Conservation (phyloP, 1,140 invertebrate species). For the Bombus confusus region DNA sequence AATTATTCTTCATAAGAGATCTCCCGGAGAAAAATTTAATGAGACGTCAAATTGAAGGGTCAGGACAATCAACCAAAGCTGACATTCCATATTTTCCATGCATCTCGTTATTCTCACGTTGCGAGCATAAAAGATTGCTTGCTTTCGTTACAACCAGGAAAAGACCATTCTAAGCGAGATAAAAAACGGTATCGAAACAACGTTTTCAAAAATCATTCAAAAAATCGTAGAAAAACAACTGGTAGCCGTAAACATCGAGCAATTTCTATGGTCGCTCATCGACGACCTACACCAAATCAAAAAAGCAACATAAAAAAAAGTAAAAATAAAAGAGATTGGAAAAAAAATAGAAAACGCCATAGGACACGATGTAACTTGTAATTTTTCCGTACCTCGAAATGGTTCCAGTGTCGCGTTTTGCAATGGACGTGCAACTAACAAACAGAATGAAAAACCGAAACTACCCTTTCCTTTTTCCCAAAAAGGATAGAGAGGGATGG, state of each 20-base stretch:
- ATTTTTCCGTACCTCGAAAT: slow-evolving; percentile 26
- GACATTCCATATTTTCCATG: neutral
- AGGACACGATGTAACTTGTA: neutral
- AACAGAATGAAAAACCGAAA: neutral
- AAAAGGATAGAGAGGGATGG: neutral
- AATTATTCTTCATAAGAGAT: neutral
- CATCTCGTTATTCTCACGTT: neutral
- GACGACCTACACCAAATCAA: neutral
- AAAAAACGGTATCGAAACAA: neutral
- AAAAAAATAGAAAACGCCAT: neutral
- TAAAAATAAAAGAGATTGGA: too few species aligned
- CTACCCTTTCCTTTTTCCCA: neutral
- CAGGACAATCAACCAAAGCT: neutral
- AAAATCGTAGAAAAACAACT: neutral
- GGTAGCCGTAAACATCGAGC: neutral
- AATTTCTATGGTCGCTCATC: neutral
- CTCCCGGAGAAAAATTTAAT: neutral
- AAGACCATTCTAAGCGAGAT: too few species aligned
- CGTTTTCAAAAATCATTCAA: neutral
- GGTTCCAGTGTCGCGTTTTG: neutral
- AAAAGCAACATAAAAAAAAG: neutral
- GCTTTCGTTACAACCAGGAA: too few species aligned
- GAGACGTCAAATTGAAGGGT: neutral
- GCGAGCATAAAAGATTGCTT: neutral
- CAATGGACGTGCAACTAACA: neutral